phyloP scores from a whole-genome alignment of 2,888 invertebrate genomes.

The Athalia rosae region DNA sequence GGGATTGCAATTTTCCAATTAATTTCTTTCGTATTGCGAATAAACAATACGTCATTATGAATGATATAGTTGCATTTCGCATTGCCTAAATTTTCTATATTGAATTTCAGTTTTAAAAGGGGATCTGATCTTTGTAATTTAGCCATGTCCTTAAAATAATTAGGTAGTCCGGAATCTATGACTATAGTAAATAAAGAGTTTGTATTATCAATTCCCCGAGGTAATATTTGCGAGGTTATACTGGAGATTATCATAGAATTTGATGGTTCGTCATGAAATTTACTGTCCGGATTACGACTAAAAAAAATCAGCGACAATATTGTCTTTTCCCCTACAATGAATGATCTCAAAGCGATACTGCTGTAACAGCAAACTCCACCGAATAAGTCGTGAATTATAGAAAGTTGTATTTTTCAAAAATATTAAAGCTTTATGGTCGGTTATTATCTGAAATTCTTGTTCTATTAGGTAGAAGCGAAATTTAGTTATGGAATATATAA shows the following conservation, averaged over 20 bases:
- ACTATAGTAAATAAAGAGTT: background rate
- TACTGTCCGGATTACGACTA: slow-evolving; percentile 47
- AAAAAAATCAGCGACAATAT: slow-evolving; percentile 50
- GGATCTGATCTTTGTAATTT: slow-evolving; percentile 40
- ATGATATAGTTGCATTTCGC: slow-evolving; percentile 19
- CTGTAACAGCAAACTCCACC: slow-evolving; percentile 50
- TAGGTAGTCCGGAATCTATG: slow-evolving; percentile 19
- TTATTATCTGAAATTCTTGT: slow-evolving; percentile 43
- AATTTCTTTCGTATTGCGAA: background rate
- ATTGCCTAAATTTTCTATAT: background rate
- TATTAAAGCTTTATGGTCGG: slow-evolving; percentile 44
- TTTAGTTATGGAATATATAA: slow-evolving; percentile 44
- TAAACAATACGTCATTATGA: slow-evolving; percentile 49
- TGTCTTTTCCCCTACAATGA: slow-evolving; percentile 50
- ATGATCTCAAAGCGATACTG: slow-evolving; percentile 44
- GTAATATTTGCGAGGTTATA: too few species aligned
- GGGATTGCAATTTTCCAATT: slow-evolving; percentile 49
- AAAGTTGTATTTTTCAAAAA: slow-evolving; percentile 46
- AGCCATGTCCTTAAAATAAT: slow-evolving; percentile 30
- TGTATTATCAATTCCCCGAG: too few species aligned
- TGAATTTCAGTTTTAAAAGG: background rate
- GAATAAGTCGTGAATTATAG: slow-evolving; percentile 42
- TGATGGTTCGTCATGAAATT: slow-evolving; percentile 41
- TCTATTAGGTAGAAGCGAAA: slow-evolving; percentile 43
- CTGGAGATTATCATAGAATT: background rate